Evolutionary conservation across 2,888 invertebrate genomes (phyloP).

Genomic region (Chorisops tibialis): DNA sequence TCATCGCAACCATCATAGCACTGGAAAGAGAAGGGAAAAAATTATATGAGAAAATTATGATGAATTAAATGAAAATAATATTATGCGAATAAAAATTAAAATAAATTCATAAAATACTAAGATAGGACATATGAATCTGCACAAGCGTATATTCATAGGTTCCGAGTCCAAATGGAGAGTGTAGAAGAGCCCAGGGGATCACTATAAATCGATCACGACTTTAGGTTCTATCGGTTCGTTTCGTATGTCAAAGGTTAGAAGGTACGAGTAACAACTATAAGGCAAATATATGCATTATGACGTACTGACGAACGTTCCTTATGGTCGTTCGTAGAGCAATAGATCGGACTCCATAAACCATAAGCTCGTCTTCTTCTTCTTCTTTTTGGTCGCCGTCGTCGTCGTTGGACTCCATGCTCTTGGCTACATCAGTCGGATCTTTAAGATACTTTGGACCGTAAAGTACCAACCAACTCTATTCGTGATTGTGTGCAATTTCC

Average conservation of each 20-base stretch:
- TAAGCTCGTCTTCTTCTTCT: background rate
- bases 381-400: background rate
- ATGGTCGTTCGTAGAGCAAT: constrained; percentile 7
- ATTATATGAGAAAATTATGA: background rate
- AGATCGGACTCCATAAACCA: constrained; percentile 9
- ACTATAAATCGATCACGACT: constrained; percentile 37
- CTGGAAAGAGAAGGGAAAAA: constrained; percentile 32
- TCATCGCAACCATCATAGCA: constrained; percentile 46
- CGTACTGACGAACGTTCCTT: constrained; percentile 10
- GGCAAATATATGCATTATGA: constrained; percentile 24
- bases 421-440: background rate
- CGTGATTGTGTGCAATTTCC: constrained; percentile 26
- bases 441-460: background rate
- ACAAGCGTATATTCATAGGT: background rate
- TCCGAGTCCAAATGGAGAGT: background rate
- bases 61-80: background rate
- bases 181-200: constrained; percentile 5
- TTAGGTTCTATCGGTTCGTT: constrained; percentile 35
- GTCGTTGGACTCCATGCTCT: background rate
- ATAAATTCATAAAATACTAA: no score
- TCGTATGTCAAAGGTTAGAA: constrained; percentile 38
- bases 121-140: background rate
- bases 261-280: constrained; percentile 23
- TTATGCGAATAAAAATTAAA: no score
- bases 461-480: no score